phyloP scores from a whole-genome alignment of 2,113 vertebrate genomes.

The Excalfactoria chinensis region DNA sequence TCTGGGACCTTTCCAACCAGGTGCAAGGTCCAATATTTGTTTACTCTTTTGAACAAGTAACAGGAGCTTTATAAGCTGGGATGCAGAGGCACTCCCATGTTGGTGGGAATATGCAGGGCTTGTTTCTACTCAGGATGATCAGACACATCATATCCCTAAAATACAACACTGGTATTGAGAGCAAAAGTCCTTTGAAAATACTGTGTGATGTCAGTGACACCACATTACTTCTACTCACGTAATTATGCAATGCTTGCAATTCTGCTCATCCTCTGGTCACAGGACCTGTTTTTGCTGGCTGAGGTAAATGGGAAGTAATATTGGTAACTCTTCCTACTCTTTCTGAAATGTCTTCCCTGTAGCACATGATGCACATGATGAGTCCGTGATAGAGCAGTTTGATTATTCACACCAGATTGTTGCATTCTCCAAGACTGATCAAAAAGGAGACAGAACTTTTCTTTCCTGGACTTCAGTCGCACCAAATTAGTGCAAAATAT shows the following conservation, averaged over 20 bases:
- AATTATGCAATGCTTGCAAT: neutral
- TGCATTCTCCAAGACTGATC: neutral
- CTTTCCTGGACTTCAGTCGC: neutral
- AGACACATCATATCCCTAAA: neutral
- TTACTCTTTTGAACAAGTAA: constrained; percentile 27
- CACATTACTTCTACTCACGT: neutral
- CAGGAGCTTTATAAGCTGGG: neutral
- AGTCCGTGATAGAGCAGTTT: neutral
- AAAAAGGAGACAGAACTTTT: neutral
- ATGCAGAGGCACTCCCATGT: neutral
- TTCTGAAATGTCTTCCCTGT: neutral
- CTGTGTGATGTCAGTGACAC: neutral
- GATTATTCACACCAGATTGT: neutral
- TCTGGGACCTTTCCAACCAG: constrained; percentile 36
- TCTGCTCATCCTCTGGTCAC: constrained; percentile 3
- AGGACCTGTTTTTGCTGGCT: neutral
- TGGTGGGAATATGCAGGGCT: neutral
- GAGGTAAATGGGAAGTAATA: neutral
- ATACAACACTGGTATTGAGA: neutral
- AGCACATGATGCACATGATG: neutral
- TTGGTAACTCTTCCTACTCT: neutral
- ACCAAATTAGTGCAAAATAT: constrained; percentile 12
- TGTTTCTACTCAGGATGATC: neutral
- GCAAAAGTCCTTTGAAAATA: constrained; percentile 25
- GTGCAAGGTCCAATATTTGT: constrained; percentile 32